phyloP scores from a whole-genome alignment of 2,113 vertebrate genomes.

The Chiloscyllium plagiosum region DNA sequence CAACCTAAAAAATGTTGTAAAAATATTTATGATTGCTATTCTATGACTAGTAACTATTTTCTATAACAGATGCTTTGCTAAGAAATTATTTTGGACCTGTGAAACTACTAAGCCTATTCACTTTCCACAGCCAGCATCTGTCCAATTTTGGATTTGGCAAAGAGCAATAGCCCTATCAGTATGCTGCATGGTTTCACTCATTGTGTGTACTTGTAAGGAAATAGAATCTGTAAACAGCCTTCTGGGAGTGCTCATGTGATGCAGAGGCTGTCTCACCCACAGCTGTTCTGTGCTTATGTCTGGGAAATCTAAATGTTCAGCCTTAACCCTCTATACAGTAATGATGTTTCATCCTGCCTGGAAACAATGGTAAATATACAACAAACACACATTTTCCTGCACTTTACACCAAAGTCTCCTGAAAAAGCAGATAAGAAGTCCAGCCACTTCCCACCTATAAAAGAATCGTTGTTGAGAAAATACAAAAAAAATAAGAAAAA shows the following conservation, averaged over 20 bases:
- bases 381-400: constrained; percentile 14
- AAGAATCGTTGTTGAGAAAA: neutral
- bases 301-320: neutral
- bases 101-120: neutral
- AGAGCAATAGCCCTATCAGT: neutral
- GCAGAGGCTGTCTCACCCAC: neutral
- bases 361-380: constrained; percentile 23
- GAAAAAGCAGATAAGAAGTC: neutral
- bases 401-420: constrained; percentile 4
- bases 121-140: neutral
- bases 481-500: neutral
- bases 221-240: constrained; percentile 25
- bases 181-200: neutral
- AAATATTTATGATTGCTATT: neutral
- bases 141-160: constrained; percentile 31
- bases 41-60: neutral
- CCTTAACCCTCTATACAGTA: neutral
- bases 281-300: constrained; percentile 1
- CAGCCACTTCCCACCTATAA: neutral
- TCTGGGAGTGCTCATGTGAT: constrained; percentile 19
- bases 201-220: constrained; percentile 20
- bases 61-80: neutral
- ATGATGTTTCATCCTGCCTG: neutral
- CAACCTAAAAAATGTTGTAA: neutral
- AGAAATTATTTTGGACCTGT: neutral